Evolutionary conservation across 92 coral and sea anemone species (phyloP), one percentile per base, ranked within the genome.

Genomic region (Zoanthus solanderi): DNA sequence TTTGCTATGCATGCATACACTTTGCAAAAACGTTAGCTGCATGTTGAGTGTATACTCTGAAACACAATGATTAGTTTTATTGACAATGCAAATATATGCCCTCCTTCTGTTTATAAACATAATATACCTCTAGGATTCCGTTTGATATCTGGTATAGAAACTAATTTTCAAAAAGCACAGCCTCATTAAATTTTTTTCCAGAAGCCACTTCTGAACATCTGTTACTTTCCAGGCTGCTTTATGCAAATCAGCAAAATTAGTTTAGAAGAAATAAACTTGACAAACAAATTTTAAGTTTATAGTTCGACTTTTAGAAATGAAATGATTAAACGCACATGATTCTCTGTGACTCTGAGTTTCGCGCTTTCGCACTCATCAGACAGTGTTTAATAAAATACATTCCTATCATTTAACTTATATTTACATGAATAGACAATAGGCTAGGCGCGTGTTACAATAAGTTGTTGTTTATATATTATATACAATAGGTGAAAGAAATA

Each of bases 151-250:
- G 32, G 23, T 23, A 23, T 23, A 23, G 76, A 72, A 30, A 76
- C 46, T 50, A 76, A 76, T 66, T 66, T 76, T 76, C 81, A 76
- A 76, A 76, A 53, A 76, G 65, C 81, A 76, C 81, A 50, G 81
- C 61, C 81, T 76, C 78, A 16, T 7, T 7, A 73, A 73, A 73
- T 15, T 34, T 34, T 7, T 73, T 15, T 73, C 28, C 56, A 5
- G 48, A 54, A 76, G 45, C 81, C 81, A 76, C 23, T 53, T 53
- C 81, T 53, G 32, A 76, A 76, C 81, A 76, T 76, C 81, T 7
- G 17, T 73, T 54, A 16, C 81, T 76, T 42, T 76, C 81, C 81
- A 76, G 66, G 81, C 81, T 76, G 81, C 23, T 18, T 76, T 76
- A 50, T 84, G 29, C 32, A 65, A 56, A 56, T 56, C 63, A 56